Percentiles rank a stretch among this genome's conserved stretches.
These are phyloP conservation scores for Alaudala cheleensis DNA, from an alignment of 2,113 vertebrate genomes.

Conservation along the genomic window DNA sequence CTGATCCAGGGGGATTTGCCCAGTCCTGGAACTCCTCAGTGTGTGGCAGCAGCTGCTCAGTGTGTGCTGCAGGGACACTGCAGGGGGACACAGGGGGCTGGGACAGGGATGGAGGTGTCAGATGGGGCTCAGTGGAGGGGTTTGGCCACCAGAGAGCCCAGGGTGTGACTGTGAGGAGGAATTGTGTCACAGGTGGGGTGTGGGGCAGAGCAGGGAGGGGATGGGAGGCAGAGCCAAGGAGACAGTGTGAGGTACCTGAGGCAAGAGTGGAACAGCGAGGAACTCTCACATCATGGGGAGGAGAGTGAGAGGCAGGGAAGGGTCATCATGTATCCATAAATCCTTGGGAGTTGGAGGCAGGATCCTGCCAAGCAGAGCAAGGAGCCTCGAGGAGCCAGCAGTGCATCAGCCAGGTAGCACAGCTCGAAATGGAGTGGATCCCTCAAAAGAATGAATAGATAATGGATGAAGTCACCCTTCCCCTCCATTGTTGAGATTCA, in stretches of 20 bases:
- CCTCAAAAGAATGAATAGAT: neutral
- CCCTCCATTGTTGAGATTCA: neutral
- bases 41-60: neutral
- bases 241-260: fast-evolving
- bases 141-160: neutral
- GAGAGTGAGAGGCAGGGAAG: neutral
- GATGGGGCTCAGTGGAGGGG: neutral
- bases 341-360: neutral
- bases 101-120: neutral
- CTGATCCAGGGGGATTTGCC: neutral
- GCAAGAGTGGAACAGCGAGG: neutral
- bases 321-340: neutral
- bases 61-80: neutral
- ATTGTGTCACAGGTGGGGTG: neutral
- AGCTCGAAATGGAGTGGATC: neutral
- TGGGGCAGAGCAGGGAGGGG: neutral
- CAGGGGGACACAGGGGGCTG: neutral
- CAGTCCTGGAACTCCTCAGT: too few species aligned
- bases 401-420: neutral
- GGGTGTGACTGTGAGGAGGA: neutral
- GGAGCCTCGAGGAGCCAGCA: neutral
- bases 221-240: neutral
- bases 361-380: neutral
- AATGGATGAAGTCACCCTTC: neutral
- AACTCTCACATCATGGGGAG: neutral